phyloP scores from a whole-genome alignment of 2,888 invertebrate species.

The Bellardia pandia region DNA sequence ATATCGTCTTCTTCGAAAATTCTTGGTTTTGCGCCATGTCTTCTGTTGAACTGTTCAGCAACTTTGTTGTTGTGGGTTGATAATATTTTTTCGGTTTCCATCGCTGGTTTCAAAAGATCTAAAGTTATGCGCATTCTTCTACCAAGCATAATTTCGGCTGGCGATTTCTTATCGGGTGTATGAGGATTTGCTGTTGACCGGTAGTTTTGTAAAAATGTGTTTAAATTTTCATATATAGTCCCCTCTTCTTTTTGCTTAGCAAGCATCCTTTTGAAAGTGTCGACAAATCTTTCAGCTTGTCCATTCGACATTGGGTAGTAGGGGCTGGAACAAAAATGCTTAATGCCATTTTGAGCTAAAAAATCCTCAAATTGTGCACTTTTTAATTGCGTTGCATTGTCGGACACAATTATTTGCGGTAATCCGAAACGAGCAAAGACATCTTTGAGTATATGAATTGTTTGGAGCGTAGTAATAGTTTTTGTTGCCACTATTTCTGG shows the following conservation, averaged over 20 bases:
- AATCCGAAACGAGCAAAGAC: slow-evolving; percentile 73
- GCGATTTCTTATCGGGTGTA: no score
- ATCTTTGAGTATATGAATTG: slow-evolving; percentile 40
- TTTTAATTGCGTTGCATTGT: slow-evolving; percentile 37
- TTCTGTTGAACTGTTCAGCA: slow-evolving; percentile 34
- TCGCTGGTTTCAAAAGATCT: no score
- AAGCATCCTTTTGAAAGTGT: slow-evolving; percentile 46
- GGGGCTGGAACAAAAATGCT: slow-evolving; percentile 56
- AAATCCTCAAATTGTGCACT: slow-evolving; percentile 46
- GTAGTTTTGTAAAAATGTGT: no score
- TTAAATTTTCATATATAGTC: no score
- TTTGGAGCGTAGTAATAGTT: slow-evolving; percentile 42
- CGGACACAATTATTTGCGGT: slow-evolving; percentile 55
- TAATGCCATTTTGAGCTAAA: slow-evolving; percentile 43
- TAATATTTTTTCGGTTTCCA: no score
- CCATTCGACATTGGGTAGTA: slow-evolving; percentile 72
- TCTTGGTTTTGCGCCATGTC: slow-evolving; percentile 51
- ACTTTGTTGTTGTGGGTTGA: not conserved
- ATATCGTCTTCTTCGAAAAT: slow-evolving; percentile 46
- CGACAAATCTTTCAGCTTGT: slow-evolving; percentile 73
- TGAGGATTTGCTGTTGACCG: no score
- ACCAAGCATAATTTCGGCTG: no score
- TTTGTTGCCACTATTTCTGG: slow-evolving; percentile 78
- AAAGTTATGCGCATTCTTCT: no score
- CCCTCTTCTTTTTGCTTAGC: no score